phyloP scores from a whole-genome alignment of 2,113 vertebrate species.

The Pipa parva region DNA sequence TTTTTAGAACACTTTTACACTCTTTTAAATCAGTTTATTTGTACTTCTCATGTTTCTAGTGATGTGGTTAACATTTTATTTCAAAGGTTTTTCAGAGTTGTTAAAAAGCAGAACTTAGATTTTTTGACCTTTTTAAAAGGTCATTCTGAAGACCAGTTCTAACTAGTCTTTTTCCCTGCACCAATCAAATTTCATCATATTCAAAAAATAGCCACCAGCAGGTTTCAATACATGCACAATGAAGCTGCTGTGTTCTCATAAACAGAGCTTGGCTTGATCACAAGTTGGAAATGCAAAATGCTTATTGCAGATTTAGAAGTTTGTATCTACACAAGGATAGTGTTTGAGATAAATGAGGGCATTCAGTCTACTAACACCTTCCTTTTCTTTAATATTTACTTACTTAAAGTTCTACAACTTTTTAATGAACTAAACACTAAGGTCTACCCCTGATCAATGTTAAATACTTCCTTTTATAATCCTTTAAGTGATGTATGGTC shows the following conservation, averaged over 20 bases:
- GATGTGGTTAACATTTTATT: too few species aligned
- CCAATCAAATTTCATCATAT: not conserved
- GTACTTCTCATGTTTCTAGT: too few species aligned
- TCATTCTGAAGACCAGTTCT: not conserved
- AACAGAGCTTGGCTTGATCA: not conserved
- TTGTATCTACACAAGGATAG: not conserved
- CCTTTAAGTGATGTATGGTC: not conserved
- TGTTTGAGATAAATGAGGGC: not conserved
- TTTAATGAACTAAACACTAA: not conserved
- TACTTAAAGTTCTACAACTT: not conserved
- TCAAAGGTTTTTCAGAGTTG: too few species aligned
- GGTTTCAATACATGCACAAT: not conserved
- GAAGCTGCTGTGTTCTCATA: not conserved
- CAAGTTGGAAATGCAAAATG: not conserved
- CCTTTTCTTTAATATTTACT: slow-evolving; percentile 3
- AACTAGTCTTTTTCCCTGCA: not conserved
- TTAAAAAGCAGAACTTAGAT: too few species aligned
- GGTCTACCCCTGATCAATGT: not conserved
- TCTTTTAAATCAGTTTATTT: too few species aligned
- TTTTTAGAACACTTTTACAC: too few species aligned
- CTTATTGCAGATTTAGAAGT: not conserved
- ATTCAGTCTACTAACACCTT: slow-evolving; percentile 8
- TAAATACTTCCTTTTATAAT: not conserved
- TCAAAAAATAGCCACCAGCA: not conserved
- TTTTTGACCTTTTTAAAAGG: too few species aligned